Base-by-base conservation (phyloP, 2,113 vertebrate species). In the Speoplatyrhinus poulsoni region DNA sequence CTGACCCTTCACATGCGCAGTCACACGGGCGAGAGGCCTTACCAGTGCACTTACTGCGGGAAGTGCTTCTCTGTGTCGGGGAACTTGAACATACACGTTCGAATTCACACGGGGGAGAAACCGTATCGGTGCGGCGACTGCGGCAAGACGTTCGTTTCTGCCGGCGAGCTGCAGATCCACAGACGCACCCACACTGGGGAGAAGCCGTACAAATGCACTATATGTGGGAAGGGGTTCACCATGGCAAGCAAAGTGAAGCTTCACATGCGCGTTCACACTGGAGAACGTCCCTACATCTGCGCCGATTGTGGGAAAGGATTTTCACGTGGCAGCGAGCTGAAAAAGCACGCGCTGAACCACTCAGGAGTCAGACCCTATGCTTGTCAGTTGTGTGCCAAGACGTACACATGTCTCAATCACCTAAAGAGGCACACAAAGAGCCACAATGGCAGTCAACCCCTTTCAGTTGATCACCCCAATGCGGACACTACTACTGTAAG, bases 21-120 rank as follows among this genome's bases (percentile, higher is more conserved):
- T 12, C 84, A 88, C 73, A 88, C 86, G 0, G 86, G 84, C 0
- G 83, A 88, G 76, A 79, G 72, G 63, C 84, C 84, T 0, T 88
- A 75, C 17, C 69, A 86, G 71, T 88, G 84, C 65, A 79, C 80
- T 0, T 77, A 84, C 49, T 88, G 82, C 1, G 73, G 65, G 10
- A 88, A 84, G 12, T 48, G 73, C 1, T 84, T 88, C 78, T 75
- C 77, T 0, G 60, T 73, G 62, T 73, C 67, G 0, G 79, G 83
- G 26, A 81, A 83, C 63, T 63, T 88, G 26, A 84, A 70, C 32
- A 52, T 84, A 57, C 84, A 88, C 70, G 3, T 80, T 17, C 53
- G 86, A 58, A 83, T 33, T 32, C 84, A 86, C 76, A 84, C 84
- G 0, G 80, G 82, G 16, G 86, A 83, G 65, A 84, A 82, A 19